Evolutionary conservation across 2,113 vertebrate genomes (phyloP), one percentile per base, ranked within the genome.

Genomic region (Tapirus terrestris): DNA sequence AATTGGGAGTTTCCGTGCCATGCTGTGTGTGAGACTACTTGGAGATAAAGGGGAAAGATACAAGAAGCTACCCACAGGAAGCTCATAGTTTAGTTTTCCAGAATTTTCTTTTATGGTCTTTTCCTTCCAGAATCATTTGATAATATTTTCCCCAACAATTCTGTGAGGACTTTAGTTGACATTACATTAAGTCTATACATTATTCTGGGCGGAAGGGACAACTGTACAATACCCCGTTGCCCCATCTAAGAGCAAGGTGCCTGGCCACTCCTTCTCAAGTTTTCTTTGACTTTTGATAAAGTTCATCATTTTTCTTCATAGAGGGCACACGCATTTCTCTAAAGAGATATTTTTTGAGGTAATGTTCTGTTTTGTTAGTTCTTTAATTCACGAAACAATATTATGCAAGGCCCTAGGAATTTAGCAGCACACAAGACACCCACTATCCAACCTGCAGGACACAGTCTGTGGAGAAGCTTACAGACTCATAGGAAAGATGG

Each of bases 51-150:
- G 51, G 6, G n/a, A 67, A 16, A 39, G 51, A 8, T 2, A 36
- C 8, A 73, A 65, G 65, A 72, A 18, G 31, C 25, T 72, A n/a
- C 51, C 58, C 43, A 60, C 3, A 8, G 27, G 27, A 76, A 86
- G 27, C 3, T 68, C 48, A 61, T 4, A 58, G n/a, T 33, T 84
- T 73, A 60, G 29, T 82, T 79, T 92, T 92, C 87, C 16, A 81
- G 86, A 95, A 96, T 72, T 77, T 89, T 72, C 8, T 43, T 77
- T 91, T 65, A 39, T 56, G 39, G 18, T 29, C 58, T 31, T 86
- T 96, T 75, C 45, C 48, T 91, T 89, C 77, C 58, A 94, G 83
- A 95, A 82, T 94, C 75, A 94, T 76, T 75, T 63, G 12, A 56
- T 20, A 70, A 56, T 45, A 89, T 51, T 73, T 61, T 43, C 8